Percentiles rank a stretch among this genome's conserved stretches.
phyloP scores from a whole-genome alignment of 35 echinoderm and acorn worm species.

The Heliocidaris tuberculata region DNA sequence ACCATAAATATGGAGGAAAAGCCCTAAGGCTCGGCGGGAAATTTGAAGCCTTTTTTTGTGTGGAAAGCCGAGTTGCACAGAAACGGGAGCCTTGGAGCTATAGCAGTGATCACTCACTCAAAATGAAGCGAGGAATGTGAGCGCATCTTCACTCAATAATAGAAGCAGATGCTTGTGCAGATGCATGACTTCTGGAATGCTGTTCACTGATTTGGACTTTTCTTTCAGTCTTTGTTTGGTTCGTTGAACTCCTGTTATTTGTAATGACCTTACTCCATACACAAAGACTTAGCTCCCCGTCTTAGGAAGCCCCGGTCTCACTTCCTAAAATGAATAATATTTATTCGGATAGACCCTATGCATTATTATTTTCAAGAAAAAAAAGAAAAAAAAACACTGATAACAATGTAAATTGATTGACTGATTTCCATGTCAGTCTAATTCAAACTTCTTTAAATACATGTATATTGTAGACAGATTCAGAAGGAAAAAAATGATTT shows the following conservation, averaged over 20 bases:
- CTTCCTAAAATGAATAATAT: no score
- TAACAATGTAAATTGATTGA: no score
- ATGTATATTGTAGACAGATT: no score
- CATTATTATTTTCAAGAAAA: no score
- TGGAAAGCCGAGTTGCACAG: not conserved
- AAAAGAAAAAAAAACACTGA: no score
- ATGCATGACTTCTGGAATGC: no score
- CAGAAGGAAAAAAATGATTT: no score
- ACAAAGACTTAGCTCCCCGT: not conserved
- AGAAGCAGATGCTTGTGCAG: no score
- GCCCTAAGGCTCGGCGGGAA: not conserved
- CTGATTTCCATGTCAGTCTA: no score
- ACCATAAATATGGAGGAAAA: not conserved
- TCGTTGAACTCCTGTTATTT: not conserved
- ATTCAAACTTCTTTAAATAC: no score
- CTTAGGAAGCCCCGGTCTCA: no score
- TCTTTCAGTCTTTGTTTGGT: not conserved
- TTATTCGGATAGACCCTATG: no score
- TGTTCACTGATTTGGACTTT: not conserved
- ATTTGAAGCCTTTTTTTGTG: not conserved
- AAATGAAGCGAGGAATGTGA: not conserved
- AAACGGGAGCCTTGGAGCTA: not conserved
- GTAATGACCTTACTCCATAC: not conserved
- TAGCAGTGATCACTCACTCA: not conserved
- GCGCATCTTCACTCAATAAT: not conserved